These are phyloP conservation scores for Brenthis daphne DNA, from an alignment of 2,888 invertebrate genomes.

Conservation along the genomic window DNA sequence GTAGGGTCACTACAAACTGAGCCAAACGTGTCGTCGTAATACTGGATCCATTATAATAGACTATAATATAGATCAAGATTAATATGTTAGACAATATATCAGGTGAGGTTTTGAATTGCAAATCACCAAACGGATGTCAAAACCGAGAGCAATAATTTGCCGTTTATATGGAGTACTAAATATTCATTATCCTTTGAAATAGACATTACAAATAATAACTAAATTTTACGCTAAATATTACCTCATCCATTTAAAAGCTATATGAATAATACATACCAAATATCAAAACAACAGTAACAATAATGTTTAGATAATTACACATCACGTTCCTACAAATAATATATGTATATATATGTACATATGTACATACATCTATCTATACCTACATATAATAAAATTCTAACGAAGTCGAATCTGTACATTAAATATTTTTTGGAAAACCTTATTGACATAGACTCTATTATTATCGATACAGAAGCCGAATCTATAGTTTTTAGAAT, in stretches of 20 bases:
- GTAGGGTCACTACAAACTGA: too few species aligned
- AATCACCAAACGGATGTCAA: conserved; percentile 44
- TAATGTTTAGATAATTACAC: conserved; percentile 4
- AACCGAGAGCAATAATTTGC: conserved; percentile 44
- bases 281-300: conserved; percentile 14
- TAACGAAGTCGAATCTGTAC: too few species aligned
- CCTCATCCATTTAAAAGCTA: conserved; percentile 27
- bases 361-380: not conserved
- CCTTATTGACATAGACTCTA: too few species aligned
- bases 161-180: conserved; percentile 43
- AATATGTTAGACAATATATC: conserved; percentile 40
- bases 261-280: conserved; percentile 25
- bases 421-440: too few species aligned
- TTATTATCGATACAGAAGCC: too few species aligned
- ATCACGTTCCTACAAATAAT: conserved; percentile 3
- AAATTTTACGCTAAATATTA: conserved; percentile 32
- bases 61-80: conserved; percentile 28
- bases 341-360: not conserved
- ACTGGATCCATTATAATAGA: conserved; percentile 10
- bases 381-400: too few species aligned
- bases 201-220: conserved; percentile 33
- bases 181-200: conserved; percentile 42
- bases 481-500: too few species aligned
- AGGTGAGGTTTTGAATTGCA: conserved; percentile 43
- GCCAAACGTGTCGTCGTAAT: not conserved